Percentiles rank a stretch among this genome's conserved stretches.
Conservation (phyloP, 2,888 invertebrate species). For the Microctonus aethiopoides region DNA sequence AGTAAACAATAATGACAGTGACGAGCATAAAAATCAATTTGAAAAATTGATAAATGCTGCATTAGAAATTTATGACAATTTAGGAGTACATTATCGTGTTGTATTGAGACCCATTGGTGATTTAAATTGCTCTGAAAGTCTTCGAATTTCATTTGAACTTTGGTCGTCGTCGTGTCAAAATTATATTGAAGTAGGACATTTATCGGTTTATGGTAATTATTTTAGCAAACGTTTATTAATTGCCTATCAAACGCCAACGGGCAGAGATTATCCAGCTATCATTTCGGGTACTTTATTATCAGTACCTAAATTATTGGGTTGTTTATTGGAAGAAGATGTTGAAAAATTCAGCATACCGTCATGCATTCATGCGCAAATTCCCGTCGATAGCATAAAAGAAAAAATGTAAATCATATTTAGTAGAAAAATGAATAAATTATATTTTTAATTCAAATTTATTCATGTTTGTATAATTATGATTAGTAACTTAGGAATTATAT, state of each 20-base stretch:
- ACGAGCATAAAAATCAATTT: slow-evolving; percentile 70
- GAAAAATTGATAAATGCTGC: slow-evolving; percentile 70
- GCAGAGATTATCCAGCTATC: slow-evolving; percentile 74
- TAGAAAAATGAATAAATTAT: neutral
- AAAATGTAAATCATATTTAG: neutral
- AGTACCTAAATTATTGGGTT: slow-evolving; percentile 80
- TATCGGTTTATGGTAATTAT: slow-evolving; percentile 79
- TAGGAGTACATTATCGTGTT: slow-evolving; percentile 77
- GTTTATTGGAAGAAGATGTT: slow-evolving; percentile 76
- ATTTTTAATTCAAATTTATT: too few relatives aligned
- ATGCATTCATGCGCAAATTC: slow-evolving; percentile 43
- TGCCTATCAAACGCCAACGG: slow-evolving; percentile 71
- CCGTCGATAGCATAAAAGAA: neutral
- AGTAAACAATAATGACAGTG: slow-evolving; percentile 64
- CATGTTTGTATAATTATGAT: too few relatives aligned
- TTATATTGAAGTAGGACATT: slow-evolving; percentile 80
- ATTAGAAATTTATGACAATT: slow-evolving; percentile 72
- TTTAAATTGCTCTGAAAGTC: slow-evolving; percentile 75
- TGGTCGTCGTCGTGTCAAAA: slow-evolving; percentile 74
- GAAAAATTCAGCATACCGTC: slow-evolving; percentile 59
- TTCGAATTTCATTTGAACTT: slow-evolving; percentile 78
- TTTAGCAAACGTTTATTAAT: slow-evolving; percentile 83
- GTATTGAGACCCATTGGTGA: slow-evolving; percentile 73
- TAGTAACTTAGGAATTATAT: too few relatives aligned
- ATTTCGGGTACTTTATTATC: slow-evolving; percentile 80